Evolutionary conservation across 2,797 vertebrate species (phyloP).

Genomic region (Diceros bicornis): DNA sequence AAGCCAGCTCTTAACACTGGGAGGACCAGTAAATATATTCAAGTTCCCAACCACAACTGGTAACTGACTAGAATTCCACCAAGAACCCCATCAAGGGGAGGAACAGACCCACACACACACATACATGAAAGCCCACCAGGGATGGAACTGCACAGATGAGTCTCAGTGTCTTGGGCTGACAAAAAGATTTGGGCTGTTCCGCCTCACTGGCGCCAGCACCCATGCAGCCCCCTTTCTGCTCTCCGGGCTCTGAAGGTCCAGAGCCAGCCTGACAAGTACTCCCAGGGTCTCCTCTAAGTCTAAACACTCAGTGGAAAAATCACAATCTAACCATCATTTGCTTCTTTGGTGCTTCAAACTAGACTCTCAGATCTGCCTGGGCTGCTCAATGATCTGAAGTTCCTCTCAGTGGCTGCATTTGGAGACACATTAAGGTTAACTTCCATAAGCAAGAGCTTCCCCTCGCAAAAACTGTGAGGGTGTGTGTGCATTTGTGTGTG

Average conservation of each 20-base stretch:
- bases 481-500: not conserved
- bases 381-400: not conserved
- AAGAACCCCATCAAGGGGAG: slow-evolving; percentile 46
- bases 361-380: not conserved
- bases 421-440: not conserved
- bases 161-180: not conserved
- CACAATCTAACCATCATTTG: not conserved
- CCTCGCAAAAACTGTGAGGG: not conserved
- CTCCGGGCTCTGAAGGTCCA: not conserved
- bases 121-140: not conserved
- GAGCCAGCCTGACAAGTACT: not conserved
- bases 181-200: not conserved
- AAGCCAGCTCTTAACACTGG: not conserved
- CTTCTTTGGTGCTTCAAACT: not conserved
- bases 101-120: not conserved
- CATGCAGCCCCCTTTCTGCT: not conserved
- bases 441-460: slow-evolving; percentile 57
- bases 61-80: slow-evolving; percentile 23
- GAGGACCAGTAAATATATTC: not conserved
- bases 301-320: not conserved
- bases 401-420: not conserved
- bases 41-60: not conserved
- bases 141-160: not conserved
- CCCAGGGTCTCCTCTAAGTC: not conserved
- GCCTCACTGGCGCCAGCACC: rapidly evolving